These are phyloP conservation scores for Corbicula japonica DNA, from an alignment of 2,888 invertebrate species.

Conservation along the genomic window DNA sequence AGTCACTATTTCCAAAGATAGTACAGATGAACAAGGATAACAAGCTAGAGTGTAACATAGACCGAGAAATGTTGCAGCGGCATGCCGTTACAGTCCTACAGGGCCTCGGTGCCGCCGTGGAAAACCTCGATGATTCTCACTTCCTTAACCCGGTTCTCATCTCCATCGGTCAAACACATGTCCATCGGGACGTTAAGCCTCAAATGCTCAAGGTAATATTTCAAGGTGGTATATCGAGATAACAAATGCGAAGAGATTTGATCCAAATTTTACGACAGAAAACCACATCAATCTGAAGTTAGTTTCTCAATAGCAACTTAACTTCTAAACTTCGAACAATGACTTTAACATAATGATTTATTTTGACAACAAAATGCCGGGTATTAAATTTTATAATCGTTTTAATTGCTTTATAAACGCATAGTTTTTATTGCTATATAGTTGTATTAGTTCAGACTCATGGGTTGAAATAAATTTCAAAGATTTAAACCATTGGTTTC, in stretches of 20 bases:
- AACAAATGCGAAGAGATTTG: too few species aligned
- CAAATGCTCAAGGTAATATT: slow-evolving; percentile 78
- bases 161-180: slow-evolving; percentile 83
- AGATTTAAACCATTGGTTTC: too few species aligned
- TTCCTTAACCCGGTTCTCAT: slow-evolving; percentile 82
- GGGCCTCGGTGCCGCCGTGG: slow-evolving; percentile 84
- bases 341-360: not conserved
- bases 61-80: slow-evolving; percentile 80
- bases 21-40: slow-evolving; percentile 80
- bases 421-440: too few species aligned
- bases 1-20: slow-evolving; percentile 81
- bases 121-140: slow-evolving; percentile 83
- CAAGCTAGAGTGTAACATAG: slow-evolving; percentile 80
- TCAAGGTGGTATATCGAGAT: too few species aligned
- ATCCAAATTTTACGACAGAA: not conserved
- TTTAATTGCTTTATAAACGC: too few species aligned
- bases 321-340: not conserved
- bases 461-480: too few species aligned
- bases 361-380: not conserved
- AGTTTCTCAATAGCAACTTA: not conserved
- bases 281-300: not conserved
- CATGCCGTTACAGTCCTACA: slow-evolving; percentile 84
- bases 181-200: slow-evolving; percentile 80
- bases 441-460: too few species aligned
- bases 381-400: not conserved